Conservation (phyloP, 2,888 invertebrate genomes). For the Drosophila bunnanda region DNA sequence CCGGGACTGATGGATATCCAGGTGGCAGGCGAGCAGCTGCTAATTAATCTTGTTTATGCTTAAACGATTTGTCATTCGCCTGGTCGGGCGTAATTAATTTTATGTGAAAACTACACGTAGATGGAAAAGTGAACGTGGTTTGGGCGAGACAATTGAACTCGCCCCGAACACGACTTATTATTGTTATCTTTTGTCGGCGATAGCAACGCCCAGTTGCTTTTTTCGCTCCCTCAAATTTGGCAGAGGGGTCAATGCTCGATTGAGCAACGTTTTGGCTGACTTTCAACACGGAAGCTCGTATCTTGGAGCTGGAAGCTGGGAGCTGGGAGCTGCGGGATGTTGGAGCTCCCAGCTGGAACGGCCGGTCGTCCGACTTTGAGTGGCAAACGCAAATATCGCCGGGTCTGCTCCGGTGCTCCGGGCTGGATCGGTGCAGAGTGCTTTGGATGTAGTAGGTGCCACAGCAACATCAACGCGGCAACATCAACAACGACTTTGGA, state of each 20-base stretch:
- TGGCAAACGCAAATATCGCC: slow-evolving; percentile 49
- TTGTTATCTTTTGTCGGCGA: slow-evolving; percentile 77
- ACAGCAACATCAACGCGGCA: slow-evolving; percentile 49
- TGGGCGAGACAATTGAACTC: slow-evolving; percentile 66
- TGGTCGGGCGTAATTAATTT: slow-evolving; percentile 60
- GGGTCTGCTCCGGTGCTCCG: slow-evolving; percentile 21
- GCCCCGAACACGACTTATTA: slow-evolving; percentile 53
- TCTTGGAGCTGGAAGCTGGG: slow-evolving; percentile 10
- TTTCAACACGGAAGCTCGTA: slow-evolving; percentile 73
- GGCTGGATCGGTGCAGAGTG: slow-evolving; percentile 44
- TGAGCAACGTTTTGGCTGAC: slow-evolving; percentile 70
- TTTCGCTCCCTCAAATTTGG: slow-evolving; percentile 29
- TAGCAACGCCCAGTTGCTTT: slow-evolving; percentile 65
- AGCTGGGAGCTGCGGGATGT: slow-evolving; percentile 23
- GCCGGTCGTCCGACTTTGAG: slow-evolving; percentile 20
- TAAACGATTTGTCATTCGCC: slow-evolving; percentile 72
- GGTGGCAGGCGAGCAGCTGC: slow-evolving; percentile 50
- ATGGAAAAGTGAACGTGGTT: slow-evolving; percentile 69
- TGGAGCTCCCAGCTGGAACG: slow-evolving; percentile 10
- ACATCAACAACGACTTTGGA: slow-evolving; percentile 32
- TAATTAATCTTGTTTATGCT: slow-evolving; percentile 76
- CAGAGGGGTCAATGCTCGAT: slow-evolving; percentile 73
- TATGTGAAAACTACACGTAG: slow-evolving; percentile 49
- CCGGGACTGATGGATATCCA: slow-evolving; percentile 45
- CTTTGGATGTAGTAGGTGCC: slow-evolving; percentile 54